Base-by-base conservation (phyloP, 1,140 invertebrate species). In the Camponotus pennsylvanicus region DNA sequence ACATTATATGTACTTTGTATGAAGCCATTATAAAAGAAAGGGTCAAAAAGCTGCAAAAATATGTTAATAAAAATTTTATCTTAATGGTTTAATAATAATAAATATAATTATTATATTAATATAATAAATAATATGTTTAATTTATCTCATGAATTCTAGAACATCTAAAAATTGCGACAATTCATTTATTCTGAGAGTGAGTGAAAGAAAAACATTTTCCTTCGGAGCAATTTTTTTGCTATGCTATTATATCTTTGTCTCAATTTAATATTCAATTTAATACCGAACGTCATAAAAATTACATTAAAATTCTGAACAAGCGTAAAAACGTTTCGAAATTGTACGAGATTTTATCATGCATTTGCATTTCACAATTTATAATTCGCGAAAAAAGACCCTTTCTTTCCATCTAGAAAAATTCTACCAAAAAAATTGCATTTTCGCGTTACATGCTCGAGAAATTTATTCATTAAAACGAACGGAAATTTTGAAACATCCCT, bases 251-350 rank as follows among this genome's bases (percentile, higher is more conserved):
- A 49, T 49, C 4, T 49, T 42, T 21, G 27, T 32, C 9, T 18
- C 75, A 64, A n/a, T 77, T 64, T 34, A 34, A 42, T 77, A n/a
- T 77, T 27, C 57, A 18, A 63, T 63, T 27, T 27, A 27, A 27
- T 27, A 11, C 45, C 57, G 15, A 42, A 63, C 3, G 45, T 49
- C 5, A 49, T 15, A 18, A 2, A 40, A 75, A 45, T 78, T 64
- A 49, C 13, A 34, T 34, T 2, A 34, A 64, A 34, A 66, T 66
- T 64, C 6, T 15, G 13, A 49, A 42, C 21, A 63, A 66, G 27
- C 45, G 18, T 15, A 34, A 59, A 61, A 18, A 52, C 18, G 21
- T 3, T 78, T 66, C 75, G n/a, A 8, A 66, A 21, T 3, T 9
- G 1, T 27, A 66, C 40, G 32, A 49, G 40, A 66, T 18, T 18